Conservation (phyloP, 92 coral and sea anemone genomes). For the Bergia sp. region DNA sequence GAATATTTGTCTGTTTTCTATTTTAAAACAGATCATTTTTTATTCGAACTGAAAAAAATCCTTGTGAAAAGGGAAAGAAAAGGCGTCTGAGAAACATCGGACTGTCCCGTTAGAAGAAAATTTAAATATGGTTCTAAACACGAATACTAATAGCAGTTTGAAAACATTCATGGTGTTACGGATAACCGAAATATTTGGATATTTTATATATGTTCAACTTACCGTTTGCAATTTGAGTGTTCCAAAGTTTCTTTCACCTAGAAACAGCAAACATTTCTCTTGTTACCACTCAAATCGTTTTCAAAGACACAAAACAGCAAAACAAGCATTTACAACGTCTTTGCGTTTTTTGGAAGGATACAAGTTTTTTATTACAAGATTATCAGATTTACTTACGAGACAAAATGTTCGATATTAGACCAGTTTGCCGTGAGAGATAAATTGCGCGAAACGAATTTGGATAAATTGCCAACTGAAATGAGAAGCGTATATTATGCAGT, state of each 20-base stretch:
- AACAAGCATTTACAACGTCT: not conserved
- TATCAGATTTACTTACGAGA: not conserved
- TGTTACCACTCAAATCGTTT: slow-evolving; percentile 6
- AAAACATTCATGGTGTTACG: not conserved
- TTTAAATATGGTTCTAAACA: not conserved
- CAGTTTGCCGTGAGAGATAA: not conserved
- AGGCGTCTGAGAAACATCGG: not conserved
- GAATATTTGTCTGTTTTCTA: not conserved
- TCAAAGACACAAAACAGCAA: not conserved
- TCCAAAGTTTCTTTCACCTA: slow-evolving; percentile 25
- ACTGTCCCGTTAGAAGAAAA: not conserved
- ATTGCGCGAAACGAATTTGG: not conserved
- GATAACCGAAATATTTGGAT: not conserved
- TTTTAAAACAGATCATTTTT: too few relatives aligned
- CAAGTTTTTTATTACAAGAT: not conserved
- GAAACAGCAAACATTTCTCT: slow-evolving; percentile 23
- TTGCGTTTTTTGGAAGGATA: not conserved
- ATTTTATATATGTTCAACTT: not conserved
- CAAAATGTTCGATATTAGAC: not conserved
- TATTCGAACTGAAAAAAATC: too few relatives aligned
- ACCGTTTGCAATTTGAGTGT: not conserved
- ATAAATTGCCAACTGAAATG: not conserved
- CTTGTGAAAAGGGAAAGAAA: not conserved
- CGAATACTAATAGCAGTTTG: too few relatives aligned
- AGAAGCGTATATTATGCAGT: slow-evolving; percentile 4